Evolutionary conservation across 2,113 vertebrate species (phyloP).

Genomic region (Sander lucioperca): DNA sequence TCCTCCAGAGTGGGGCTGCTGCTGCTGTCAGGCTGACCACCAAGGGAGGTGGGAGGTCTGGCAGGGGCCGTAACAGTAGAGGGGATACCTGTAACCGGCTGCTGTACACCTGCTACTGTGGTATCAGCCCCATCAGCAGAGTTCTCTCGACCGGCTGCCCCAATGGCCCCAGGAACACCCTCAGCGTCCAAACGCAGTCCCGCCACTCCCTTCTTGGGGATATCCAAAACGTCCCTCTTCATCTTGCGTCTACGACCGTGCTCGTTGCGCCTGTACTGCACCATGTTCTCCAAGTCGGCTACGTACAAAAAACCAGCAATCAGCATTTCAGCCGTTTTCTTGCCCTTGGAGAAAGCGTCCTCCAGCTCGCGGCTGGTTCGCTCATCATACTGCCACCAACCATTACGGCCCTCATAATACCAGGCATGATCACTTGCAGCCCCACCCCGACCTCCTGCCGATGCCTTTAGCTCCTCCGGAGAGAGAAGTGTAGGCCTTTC

Average conservation of each 20-base stretch:
- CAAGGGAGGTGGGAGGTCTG: conserved; percentile 87
- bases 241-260: conserved; percentile 97
- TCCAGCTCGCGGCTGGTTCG: conserved; percentile 97
- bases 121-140: conserved; percentile 94
- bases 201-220: conserved; percentile 98
- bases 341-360: conserved; percentile 97
- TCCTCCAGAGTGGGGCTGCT: conserved; percentile 86
- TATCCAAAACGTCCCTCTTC: conserved; percentile 96
- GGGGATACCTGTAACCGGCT: conserved; percentile 56
- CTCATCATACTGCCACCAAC: conserved; percentile 99
- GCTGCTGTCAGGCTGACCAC: conserved; percentile 86
- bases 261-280: conserved; percentile 98
- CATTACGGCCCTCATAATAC: conserved; percentile 99
- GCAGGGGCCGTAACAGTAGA: conserved; percentile 57
- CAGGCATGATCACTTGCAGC: conserved; percentile 94
- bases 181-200: conserved; percentile 96
- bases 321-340: conserved; percentile 98
- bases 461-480: conserved; percentile 95
- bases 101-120: conserved; percentile 66
- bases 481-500: conserved; percentile 97
- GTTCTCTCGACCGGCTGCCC: conserved; percentile 87
- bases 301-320: conserved; percentile 98
- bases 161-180: conserved; percentile 80
- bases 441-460: conserved; percentile 88
- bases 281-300: conserved; percentile 99